phyloP scores from a whole-genome alignment of 2,888 invertebrate species.

The Melanophora roralis region DNA sequence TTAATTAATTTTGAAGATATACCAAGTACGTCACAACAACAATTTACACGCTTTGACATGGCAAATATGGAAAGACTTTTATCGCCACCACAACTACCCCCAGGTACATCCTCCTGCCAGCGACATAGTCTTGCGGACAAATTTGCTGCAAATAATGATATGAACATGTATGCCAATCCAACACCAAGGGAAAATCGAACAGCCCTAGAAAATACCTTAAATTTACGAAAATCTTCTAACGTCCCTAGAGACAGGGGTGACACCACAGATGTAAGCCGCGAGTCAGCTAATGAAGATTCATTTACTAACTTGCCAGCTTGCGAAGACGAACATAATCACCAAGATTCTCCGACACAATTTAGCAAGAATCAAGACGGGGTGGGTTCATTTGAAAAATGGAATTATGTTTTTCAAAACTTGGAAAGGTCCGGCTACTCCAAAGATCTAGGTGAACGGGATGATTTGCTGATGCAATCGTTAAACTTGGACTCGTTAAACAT shows the following conservation, averaged over 20 bases:
- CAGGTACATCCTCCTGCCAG: neutral
- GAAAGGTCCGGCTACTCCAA: conserved; percentile 85
- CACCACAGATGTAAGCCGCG: conserved; percentile 69
- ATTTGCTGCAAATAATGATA: conserved; percentile 7
- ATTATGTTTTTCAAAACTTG: conserved; percentile 87
- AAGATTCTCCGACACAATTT: conserved; percentile 68
- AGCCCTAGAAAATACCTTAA: conserved; percentile 22
- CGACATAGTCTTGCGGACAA: neutral
- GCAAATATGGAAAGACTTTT: neutral
- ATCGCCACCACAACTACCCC: neutral
- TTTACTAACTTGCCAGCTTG: conserved; percentile 55
- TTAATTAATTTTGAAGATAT: conserved; percentile 74
- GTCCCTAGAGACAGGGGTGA: conserved; percentile 64
- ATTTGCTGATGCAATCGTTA: conserved; percentile 78
- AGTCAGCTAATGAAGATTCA: conserved; percentile 69
- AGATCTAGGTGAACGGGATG: conserved; percentile 82
- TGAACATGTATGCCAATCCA: conserved; percentile 49
- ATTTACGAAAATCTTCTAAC: neutral
- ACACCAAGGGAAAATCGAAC: conserved; percentile 45
- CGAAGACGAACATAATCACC: conserved; percentile 56
- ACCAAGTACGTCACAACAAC: conserved; percentile 60
- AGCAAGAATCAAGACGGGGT: conserved; percentile 82
- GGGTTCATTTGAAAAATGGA: conserved; percentile 86
- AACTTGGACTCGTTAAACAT: conserved; percentile 73
- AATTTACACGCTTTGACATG: conserved; percentile 46